Base-by-base conservation (phyloP, 2,113 vertebrate genomes). In the Laterallus jamaicensis region DNA sequence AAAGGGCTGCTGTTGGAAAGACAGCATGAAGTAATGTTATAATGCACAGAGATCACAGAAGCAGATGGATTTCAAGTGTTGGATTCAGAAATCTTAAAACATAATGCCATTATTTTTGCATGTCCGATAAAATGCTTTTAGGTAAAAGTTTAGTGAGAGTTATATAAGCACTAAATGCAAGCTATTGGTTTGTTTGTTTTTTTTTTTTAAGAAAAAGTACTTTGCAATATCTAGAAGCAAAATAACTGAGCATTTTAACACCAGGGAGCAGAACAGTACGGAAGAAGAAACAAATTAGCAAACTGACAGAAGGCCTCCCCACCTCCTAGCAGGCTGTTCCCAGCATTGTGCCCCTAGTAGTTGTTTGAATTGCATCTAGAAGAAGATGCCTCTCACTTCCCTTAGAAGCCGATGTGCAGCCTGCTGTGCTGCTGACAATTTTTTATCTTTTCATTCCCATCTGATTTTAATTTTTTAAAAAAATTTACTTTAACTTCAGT, bases 61-160 rank as follows among this genome's bases (percentile, higher is more conserved):
- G 14, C 10, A 24, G 44, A 17, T 10, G 32, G 32, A 80, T 86
- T 83, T 62, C 40, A 81, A 66, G 24, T 58, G 37, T 86, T 62
- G 25, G 40, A 20, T 69, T 64, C 26, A 78, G 37, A 71, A 84
- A 78, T 67, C 47, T 22, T 74, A 52, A 79, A 75, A 37, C 42
- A 28, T 0, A 0, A 4, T 37, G 11, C 28, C 50, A 47, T 5
- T 54, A 42, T 63, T 68, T 92, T 74, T 70, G 32, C 22, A 32
- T 19, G 20, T 39, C 49, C 68, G 28, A 25, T 40, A 44, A 64
- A 80, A 70, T 32, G 64, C 62, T 73, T 79, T 44, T 22, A 77
- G n/a, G 50, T 50, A 67, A 2, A 74, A 88, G 69, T 50, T 14
- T 54, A 54, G 18, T 64, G 56, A 85, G 55, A 67, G n/a, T 60